Evolutionary conservation across 2,797 vertebrate species (phyloP), one percentile per base, ranked within the genome.

Genomic region (Bucorvus abyssinicus): DNA sequence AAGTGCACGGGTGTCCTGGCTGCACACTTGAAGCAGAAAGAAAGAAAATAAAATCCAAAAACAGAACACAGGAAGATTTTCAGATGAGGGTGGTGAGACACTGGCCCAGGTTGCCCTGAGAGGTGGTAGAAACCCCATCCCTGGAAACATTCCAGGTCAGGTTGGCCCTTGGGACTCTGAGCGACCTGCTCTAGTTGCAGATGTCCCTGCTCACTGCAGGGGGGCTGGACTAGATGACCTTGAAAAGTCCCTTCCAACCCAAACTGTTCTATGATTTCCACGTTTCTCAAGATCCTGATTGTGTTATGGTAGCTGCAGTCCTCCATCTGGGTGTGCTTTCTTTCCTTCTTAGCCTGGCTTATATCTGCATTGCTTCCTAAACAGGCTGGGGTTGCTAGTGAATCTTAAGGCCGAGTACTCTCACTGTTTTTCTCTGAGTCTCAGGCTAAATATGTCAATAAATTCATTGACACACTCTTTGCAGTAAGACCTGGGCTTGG

Each of bases 21-120:
- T 77, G 55, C 38, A 50, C 7, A 19, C 15, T 56, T 21, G 14
- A 64, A 80, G 44, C 23, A 70, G 67, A 85, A 93, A 87, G 13
- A 78, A 86, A 92, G 49, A 3, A 64, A 76, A 65, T 40, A 61
- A 69, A 84, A 49, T 30, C 3, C 19, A 6, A 50, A 84, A 71
- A 1, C 16, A 78, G 42, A 69, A 52, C 19, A 45, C 19, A 36
- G 15, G 12, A 27, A 30, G 0, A 47, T 71, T 77, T 82, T 42
- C 59, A 0, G 0, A 14, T 0, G 5, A 77, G 6, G 3, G 26
- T 64, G n/a, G 10, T 52, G 49, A 77, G 50, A 40, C 36, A 11
- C 29, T 15, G 53, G 9, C 12, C 9, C 8, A n/a, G 11, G 70
- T 44, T 93, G 12, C 19, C 40, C 40, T 53, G 80, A 86, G 38